phyloP scores from a whole-genome alignment of 2,797 vertebrate genomes.

The Babyrousa celebensis region DNA sequence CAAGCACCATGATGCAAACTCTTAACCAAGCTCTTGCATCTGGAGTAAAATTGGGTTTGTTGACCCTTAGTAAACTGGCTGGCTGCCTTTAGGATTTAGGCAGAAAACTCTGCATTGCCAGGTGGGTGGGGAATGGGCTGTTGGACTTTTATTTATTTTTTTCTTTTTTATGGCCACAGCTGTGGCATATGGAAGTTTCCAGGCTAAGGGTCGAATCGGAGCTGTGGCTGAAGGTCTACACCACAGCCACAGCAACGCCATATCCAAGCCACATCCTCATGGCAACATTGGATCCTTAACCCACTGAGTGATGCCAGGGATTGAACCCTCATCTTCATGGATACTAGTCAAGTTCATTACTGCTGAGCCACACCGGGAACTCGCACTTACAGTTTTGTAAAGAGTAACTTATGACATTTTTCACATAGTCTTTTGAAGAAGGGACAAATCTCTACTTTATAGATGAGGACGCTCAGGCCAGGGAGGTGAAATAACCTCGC shows the following conservation, averaged over 20 bases:
- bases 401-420: background rate
- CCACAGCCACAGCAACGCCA: too few species aligned
- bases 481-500: background rate
- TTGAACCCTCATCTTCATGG: too few species aligned
- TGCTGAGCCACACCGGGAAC: too few species aligned
- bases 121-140: background rate
- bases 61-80: constrained; percentile 18
- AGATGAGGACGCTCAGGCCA: background rate
- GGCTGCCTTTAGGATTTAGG: background rate
- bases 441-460: rapidly evolving
- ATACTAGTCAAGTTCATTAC: too few species aligned
- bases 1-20: constrained; percentile 25
- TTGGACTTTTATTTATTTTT: too few species aligned
- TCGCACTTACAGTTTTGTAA: background rate
- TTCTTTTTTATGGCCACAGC: too few species aligned
- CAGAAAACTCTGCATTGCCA: background rate
- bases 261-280: too few species aligned
- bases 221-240: too few species aligned
- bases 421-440: background rate
- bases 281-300: too few species aligned
- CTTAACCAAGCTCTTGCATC: background rate
- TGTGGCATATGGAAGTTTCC: too few species aligned
- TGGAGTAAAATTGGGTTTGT: background rate
- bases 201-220: too few species aligned
- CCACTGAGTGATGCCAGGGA: too few species aligned